A percentile compares a stretch with the other conserved stretches of the same genome.
phyloP scores from a whole-genome alignment of 2,888 invertebrate species.

The Scotopteryx bipunctaria region DNA sequence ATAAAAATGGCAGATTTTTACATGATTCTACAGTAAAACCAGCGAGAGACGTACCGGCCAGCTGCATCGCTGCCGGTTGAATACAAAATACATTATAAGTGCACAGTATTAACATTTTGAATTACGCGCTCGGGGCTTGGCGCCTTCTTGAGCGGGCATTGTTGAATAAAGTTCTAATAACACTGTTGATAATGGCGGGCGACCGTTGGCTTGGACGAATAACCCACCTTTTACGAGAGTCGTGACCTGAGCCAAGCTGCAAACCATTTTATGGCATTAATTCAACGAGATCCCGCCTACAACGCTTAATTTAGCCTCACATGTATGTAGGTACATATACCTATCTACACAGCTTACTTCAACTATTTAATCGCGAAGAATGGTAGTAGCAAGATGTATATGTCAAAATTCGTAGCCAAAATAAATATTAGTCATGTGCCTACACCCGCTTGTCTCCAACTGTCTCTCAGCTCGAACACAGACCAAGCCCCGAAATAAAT shows the following conservation, averaged over 20 bases:
- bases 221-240: slow-evolving; percentile 9
- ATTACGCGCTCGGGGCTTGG: slow-evolving; percentile 72
- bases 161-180: slow-evolving; percentile 28
- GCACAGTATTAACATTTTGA: slow-evolving; percentile 81
- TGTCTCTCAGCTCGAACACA: slow-evolving; percentile 11
- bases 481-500: slow-evolving; percentile 38
- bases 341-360: neutral
- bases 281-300: slow-evolving; percentile 14
- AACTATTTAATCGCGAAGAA: too few species aligned
- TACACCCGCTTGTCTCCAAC: neutral
- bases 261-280: slow-evolving; percentile 2
- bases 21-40: slow-evolving; percentile 80
- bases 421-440: neutral
- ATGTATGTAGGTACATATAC: neutral
- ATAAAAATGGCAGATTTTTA: slow-evolving; percentile 79
- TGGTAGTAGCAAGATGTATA: too few species aligned
- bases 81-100: slow-evolving; percentile 80
- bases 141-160: slow-evolving; percentile 46
- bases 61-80: slow-evolving; percentile 66
- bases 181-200: slow-evolving; percentile 1
- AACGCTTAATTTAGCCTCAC: slow-evolving; percentile 8
- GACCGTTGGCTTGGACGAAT: slow-evolving; percentile 15
- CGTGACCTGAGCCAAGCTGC: slow-evolving; percentile 10
- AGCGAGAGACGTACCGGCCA: slow-evolving; percentile 68
- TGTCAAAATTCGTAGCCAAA: neutral